phyloP scores from a whole-genome alignment of 2,888 invertebrate species.

The Asteroscopus sphinx region DNA sequence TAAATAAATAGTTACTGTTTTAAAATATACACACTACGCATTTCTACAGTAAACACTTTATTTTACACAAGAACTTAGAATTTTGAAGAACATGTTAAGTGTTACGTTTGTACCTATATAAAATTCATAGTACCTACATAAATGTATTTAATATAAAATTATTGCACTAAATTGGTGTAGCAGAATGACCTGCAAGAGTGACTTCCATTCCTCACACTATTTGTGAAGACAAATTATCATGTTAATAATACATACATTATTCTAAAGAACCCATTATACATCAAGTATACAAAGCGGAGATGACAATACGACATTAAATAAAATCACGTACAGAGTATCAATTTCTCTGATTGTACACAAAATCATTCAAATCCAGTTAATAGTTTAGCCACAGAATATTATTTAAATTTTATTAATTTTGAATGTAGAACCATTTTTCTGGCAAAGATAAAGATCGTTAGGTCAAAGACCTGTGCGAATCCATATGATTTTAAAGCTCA shows the following conservation, averaged over 20 bases:
- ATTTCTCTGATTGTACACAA: too few relatives aligned
- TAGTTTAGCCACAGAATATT: too few relatives aligned
- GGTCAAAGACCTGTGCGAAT: too few relatives aligned
- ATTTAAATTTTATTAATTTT: too few relatives aligned
- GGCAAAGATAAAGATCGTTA: too few relatives aligned
- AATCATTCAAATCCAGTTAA: too few relatives aligned
- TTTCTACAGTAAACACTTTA: constrained; percentile 75
- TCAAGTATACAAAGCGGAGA: constrained; percentile 43
- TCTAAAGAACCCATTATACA: constrained; percentile 45
- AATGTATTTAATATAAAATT: constrained; percentile 59
- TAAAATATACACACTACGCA: constrained; percentile 71
- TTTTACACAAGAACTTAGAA: constrained; percentile 73
- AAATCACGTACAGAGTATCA: too few relatives aligned
- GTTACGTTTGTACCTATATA: constrained; percentile 59
- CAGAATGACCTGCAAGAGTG: constrained; percentile 8
- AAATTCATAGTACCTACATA: constrained; percentile 55
- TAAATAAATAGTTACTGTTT: constrained; percentile 80
- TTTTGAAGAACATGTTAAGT: constrained; percentile 61
- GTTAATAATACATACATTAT: constrained; percentile 50
- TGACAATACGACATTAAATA: too few relatives aligned
- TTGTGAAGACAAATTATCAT: constrained; percentile 54
- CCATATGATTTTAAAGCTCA: too few relatives aligned
- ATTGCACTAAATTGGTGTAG: constrained; percentile 64
- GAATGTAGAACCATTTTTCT: too few relatives aligned
- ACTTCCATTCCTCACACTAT: constrained; percentile 43